These are phyloP conservation scores for Rhodinocichla rosea DNA, from an alignment of 2,113 vertebrate species.

Conservation along the genomic window DNA sequence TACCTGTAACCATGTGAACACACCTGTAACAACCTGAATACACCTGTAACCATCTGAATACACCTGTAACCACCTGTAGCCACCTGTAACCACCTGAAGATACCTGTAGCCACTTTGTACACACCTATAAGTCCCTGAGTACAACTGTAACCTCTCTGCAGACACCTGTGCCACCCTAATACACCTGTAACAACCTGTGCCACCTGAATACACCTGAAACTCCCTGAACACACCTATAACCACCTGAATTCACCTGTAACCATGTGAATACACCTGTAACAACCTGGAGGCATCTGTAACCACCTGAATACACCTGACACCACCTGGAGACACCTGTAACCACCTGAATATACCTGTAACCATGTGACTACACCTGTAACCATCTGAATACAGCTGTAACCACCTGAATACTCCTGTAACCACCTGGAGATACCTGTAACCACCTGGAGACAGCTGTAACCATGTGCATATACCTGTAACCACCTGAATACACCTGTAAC, in stretches of 20 bases:
- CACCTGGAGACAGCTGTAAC: background rate
- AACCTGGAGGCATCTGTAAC: rapidly evolving
- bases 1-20: background rate
- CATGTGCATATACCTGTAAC: rapidly evolving
- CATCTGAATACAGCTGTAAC: too few relatives aligned
- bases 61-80: too few relatives aligned
- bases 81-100: too few relatives aligned
- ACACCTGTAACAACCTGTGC: background rate
- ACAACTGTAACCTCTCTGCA: too few relatives aligned
- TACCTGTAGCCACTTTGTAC: rapidly evolving
- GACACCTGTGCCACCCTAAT: too few relatives aligned
- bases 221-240: background rate
- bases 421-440: background rate
- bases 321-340: rapidly evolving
- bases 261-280: background rate
- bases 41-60: rapidly evolving
- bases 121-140: background rate
- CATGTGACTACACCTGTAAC: background rate
- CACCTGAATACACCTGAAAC: background rate
- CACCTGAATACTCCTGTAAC: too few relatives aligned
- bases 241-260: background rate
- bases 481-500: rapidly evolving
- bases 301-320: too few relatives aligned
- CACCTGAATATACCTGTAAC: background rate
- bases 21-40: too few relatives aligned